Percentiles rank a stretch among this genome's conserved stretches.
Conservation (phyloP, 2,888 invertebrate species). For the Pandemis heparana region DNA sequence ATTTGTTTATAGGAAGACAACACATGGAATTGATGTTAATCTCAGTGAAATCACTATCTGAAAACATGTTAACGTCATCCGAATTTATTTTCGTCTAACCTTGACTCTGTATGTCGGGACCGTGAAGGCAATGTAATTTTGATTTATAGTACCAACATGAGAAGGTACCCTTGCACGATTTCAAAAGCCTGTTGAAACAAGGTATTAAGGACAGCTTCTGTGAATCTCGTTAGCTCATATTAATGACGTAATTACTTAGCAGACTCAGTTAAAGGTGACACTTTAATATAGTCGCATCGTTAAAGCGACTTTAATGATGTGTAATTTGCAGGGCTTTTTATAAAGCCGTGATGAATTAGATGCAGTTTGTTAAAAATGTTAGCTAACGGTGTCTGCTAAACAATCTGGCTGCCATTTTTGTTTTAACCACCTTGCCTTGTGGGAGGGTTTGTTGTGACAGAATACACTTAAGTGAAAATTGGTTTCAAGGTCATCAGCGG, state of each 20-base stretch:
- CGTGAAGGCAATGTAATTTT: slow-evolving; percentile 24
- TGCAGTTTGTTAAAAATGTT: slow-evolving; percentile 15
- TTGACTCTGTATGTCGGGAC: slow-evolving; percentile 17
- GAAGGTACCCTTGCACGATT: slow-evolving; percentile 34
- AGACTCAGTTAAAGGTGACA: slow-evolving; percentile 20
- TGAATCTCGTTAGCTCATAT: slow-evolving; percentile 36
- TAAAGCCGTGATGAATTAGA: slow-evolving; percentile 26
- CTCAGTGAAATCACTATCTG: background rate
- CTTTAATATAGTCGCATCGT: background rate
- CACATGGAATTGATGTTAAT: background rate
- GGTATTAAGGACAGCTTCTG: slow-evolving; percentile 41
- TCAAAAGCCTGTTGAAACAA: slow-evolving; percentile 37
- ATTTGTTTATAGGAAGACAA: background rate
- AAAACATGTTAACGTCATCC: background rate
- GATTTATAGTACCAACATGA: slow-evolving; percentile 27
- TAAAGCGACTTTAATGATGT: background rate
- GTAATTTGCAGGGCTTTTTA: slow-evolving; percentile 30
- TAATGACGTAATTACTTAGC: slow-evolving; percentile 37
- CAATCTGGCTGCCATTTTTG: slow-evolving; percentile 8
- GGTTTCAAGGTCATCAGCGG: background rate
- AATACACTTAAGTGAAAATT: background rate
- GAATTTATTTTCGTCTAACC: slow-evolving; percentile 5
- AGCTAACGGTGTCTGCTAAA: slow-evolving; percentile 16
- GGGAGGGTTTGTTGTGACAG: background rate
- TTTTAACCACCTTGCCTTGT: background rate